A percentile compares a stretch with the other conserved stretches of the same genome.
Evolutionary conservation across 53 echinoderm and acorn worm species (phyloP).

Genomic region (Temnopleurus reevesii): DNA sequence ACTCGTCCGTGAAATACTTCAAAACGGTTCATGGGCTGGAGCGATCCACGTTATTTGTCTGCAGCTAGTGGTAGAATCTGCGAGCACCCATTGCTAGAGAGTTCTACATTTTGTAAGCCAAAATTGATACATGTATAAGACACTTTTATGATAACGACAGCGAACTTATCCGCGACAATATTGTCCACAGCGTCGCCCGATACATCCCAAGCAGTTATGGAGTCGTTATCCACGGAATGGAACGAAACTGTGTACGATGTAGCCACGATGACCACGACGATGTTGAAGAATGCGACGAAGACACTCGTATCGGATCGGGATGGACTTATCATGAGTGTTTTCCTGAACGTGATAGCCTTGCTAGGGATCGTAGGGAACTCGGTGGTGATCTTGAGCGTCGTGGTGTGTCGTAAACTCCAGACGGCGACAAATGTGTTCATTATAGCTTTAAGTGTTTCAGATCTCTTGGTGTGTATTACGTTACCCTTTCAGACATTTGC

Average conservation of each 20-base stretch:
- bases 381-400: constrained; percentile 38
- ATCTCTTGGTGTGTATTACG: constrained; percentile 42
- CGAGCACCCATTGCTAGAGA: too few relatives aligned
- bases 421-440: constrained; percentile 58
- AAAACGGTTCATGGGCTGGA: not conserved
- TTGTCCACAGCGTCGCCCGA: not conserved
- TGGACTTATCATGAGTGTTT: constrained; percentile 38
- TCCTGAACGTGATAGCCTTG: constrained; percentile 42
- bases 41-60: not conserved
- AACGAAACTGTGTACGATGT: not conserved
- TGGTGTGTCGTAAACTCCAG: constrained; percentile 33
- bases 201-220: not conserved
- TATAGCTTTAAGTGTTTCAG: constrained; percentile 43
- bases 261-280: not conserved
- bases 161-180: not conserved
- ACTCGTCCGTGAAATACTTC: not conserved
- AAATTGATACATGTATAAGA: not conserved
- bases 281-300: not conserved
- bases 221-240: not conserved
- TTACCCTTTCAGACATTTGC: constrained; percentile 52
- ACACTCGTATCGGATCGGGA: constrained; percentile 26
- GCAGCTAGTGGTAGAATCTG: not conserved
- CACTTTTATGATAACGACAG: not conserved
- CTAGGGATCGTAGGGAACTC: constrained; percentile 54
- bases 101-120: too few relatives aligned